phyloP scores from a whole-genome alignment of 2,888 invertebrate species.

The Rhaphigaster nebulosa region DNA sequence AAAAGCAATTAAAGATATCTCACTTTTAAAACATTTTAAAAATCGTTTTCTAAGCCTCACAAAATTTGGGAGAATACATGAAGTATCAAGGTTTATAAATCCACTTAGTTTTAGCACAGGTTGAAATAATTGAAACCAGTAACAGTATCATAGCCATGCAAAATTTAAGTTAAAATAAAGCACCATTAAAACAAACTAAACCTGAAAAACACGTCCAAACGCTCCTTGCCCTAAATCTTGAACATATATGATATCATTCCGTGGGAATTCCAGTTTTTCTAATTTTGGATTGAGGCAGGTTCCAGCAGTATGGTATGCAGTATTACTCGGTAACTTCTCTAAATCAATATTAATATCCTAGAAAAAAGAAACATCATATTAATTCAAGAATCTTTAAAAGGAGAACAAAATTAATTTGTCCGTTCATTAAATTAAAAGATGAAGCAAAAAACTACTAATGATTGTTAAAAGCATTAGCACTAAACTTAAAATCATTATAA shows the following conservation, averaged over 20 bases:
- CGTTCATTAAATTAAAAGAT: neutral
- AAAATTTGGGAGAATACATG: neutral
- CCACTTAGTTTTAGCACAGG: neutral
- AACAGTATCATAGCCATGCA: neutral
- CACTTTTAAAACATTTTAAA: no score
- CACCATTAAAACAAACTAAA: slow-evolving; percentile 62
- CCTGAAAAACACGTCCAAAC: slow-evolving; percentile 95
- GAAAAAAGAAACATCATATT: slow-evolving; percentile 60
- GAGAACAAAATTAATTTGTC: no score
- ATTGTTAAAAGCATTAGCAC: neutral
- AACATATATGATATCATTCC: slow-evolving; percentile 95
- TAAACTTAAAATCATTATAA: neutral
- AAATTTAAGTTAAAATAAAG: neutral
- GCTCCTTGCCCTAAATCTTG: slow-evolving; percentile 95
- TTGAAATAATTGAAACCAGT: neutral
- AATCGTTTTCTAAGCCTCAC: neutral
- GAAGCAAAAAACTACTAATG: no score
- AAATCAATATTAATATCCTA: slow-evolving; percentile 88
- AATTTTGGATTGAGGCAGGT: slow-evolving; percentile 91
- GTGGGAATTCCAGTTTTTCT: slow-evolving; percentile 93
- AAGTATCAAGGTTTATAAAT: neutral
- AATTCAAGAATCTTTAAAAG: neutral
- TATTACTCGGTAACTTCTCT: slow-evolving; percentile 88
- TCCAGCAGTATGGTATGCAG: slow-evolving; percentile 89
- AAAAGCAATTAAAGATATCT: no score